Percentiles rank a stretch among this genome's conserved stretches.
These are phyloP conservation scores for Solenopsis fugax DNA, from an alignment of 1,140 invertebrate species.

Conservation along the genomic window DNA sequence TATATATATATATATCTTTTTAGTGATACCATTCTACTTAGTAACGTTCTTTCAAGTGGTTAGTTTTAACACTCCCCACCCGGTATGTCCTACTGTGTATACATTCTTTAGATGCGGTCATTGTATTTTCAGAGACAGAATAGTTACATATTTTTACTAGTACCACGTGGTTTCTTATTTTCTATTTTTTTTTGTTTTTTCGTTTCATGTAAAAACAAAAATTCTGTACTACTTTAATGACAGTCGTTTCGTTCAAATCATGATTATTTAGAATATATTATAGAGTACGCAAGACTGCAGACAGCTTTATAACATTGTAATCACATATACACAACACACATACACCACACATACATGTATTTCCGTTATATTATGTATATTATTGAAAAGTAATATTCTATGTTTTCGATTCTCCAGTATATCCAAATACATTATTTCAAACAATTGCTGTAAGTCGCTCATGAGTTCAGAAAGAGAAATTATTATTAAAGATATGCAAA, in stretches of 20 bases:
- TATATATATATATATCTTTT: constrained; percentile 56
- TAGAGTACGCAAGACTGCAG: constrained; percentile 80
- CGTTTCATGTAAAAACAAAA: constrained; percentile 30
- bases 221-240: constrained; percentile 16
- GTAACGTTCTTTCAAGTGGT: constrained; percentile 63
- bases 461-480: constrained; percentile 81
- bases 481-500: constrained; percentile 85
- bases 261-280: constrained; percentile 44
- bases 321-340: constrained; percentile 4
- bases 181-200: constrained; percentile 39
- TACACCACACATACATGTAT: constrained; percentile 8
- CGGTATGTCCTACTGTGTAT: constrained; percentile 69
- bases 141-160: constrained; percentile 24
- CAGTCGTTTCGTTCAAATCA: constrained; percentile 30
- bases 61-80: constrained; percentile 61
- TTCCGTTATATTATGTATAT: constrained; percentile 79
- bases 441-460: constrained; percentile 81
- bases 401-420: constrained; percentile 74
- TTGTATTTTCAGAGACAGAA: constrained; percentile 65
- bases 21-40: constrained; percentile 76
- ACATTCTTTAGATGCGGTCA: constrained; percentile 76
- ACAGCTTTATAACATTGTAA: constrained; percentile 81
- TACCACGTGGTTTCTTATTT: constrained; percentile 26
- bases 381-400: constrained; percentile 76
- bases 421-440: constrained; percentile 79